Base-by-base conservation (phyloP, 1,140 invertebrate genomes). In the Trichomalopsis sarcophagae region DNA sequence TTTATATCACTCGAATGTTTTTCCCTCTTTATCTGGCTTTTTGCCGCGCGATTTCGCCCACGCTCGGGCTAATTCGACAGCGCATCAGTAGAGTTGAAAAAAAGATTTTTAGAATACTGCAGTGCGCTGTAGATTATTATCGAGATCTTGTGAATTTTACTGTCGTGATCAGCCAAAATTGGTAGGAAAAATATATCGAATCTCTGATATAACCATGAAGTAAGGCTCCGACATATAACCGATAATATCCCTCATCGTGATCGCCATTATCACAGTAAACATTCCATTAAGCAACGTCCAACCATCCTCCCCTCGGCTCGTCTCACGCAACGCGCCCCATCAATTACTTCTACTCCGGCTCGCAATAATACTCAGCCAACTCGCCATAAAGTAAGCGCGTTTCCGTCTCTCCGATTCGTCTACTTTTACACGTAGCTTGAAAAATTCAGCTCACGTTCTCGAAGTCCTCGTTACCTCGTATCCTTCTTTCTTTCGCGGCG, bases 11-110 rank as follows among this genome's bases (percentile, higher is more conserved):
- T 62, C 55, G 55, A 62, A n/a, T 17, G 55, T 69, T 68, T 69
- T 44, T 44, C 33, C 40, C 77, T 30, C 4, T 50, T 76, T 76
- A 76, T 76, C 74, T 50, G 44, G 14, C n/a, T 50, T 50, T 66
- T 30, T 66, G 50, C 44, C 47, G 30, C 23, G 27, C 74, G 40
- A 75, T 75, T 75, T 75, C 13, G 11, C 14, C 50, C 6, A 5
- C 21, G 55, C 0, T 62, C 7, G 55, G 6, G 6, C 21, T 62
- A n/a, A 62, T 62, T 62, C 17, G 14, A 62, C 6, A 62, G 17
- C 17, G 55, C 17, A 27, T 27, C 27, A 5, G 17, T 6, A 9
- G 2, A n/a, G 17, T 9, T 44, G 40, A 44, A 44, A 10, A 27
- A 44, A 11, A 11, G 40, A 44, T 44, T 44, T 44, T 9, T 44